Evolutionary conservation across 2,797 vertebrate species (phyloP).

Genomic region (Cirrhinus mrigala): DNA sequence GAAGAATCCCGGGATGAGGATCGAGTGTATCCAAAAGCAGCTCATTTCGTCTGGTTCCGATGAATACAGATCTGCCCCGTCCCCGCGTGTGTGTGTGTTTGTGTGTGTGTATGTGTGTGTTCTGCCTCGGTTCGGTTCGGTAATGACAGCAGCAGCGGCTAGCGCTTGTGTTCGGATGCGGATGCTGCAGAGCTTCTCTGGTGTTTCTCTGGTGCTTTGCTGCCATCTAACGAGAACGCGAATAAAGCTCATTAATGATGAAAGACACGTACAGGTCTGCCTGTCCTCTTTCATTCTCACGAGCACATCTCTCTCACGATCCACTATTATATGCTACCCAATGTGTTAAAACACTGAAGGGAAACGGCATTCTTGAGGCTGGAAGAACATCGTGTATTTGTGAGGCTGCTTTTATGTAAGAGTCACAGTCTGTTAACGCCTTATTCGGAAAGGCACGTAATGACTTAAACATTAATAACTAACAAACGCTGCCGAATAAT

Average conservation of each 20-base stretch:
- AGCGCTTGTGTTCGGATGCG: slow-evolving; percentile 1
- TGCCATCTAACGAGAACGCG: slow-evolving; percentile 39
- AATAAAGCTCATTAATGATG: slow-evolving; percentile 26
- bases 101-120: not conserved
- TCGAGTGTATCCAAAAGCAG: slow-evolving; percentile 64
- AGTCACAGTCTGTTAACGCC: not conserved
- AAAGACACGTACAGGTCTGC: slow-evolving; percentile 21
- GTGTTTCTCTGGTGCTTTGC: slow-evolving; percentile 39
- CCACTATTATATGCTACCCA: not conserved
- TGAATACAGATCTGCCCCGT: slow-evolving; percentile 8
- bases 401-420: not conserved
- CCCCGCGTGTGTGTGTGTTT: not conserved
- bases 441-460: not conserved
- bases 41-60: slow-evolving; percentile 57
- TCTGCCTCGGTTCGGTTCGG: slow-evolving; percentile 33
- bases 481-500: not conserved
- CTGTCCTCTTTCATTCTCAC: slow-evolving; percentile 25
- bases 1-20: slow-evolving; percentile 63
- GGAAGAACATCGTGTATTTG: not conserved
- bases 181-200: not conserved
- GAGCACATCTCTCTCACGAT: slow-evolving; percentile 7
- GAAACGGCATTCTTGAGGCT: not conserved
- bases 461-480: not conserved
- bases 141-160: slow-evolving; percentile 17
- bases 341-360: not conserved